Base-by-base conservation (phyloP, 2,113 vertebrate genomes). In the Apaloderma vittatum region DNA sequence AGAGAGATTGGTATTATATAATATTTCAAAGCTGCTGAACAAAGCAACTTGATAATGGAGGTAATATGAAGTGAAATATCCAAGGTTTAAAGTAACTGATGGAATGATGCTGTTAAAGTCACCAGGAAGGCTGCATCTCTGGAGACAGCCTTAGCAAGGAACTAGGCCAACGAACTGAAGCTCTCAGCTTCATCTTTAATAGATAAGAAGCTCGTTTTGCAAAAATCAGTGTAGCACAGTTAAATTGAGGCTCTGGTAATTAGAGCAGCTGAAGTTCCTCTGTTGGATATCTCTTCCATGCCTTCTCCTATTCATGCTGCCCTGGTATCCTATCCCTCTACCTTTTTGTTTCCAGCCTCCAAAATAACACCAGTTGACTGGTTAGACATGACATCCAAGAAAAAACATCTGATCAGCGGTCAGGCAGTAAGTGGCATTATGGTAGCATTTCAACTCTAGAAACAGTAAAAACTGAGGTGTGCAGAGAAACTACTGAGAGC, bases 1-100 rank as follows among this genome's bases (percentile, higher is more conserved):
- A 79, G 85, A 72, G 82, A 93, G 45, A 86, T 63, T 61, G 79
- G 76, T 94, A 46, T 95, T 97, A 95, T 40, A 9, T 95, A 96
- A 95, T 88, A 80, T 77, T 94, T 96, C 71, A 76, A 93, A 96
- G 84, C 86, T 97, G 93, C 86, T 97, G 91, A 96, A 96, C 77
- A 93, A 96, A 93, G 85, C 88, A 95, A 92, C 74, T 93, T 90
- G 86, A 95, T 95, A 95, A 89, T 95, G 89, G 90, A 96, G 81
- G 95, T 86, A 96, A 94, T 68, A 45, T 15, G 88, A 88, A 95
- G 72, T 93, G 86, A 97, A 96, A 94, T 93, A 93, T n/a, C 84
- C 87, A 94, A 74, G 62, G 49, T 96, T 85, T 96, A 93, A 96
- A 95, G 86, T 85, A 93, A 85, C 30, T 91, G 90, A 94, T 87